Percentiles rank a stretch among this genome's conserved stretches.
phyloP scores from a whole-genome alignment of 2,113 vertebrate genomes.

The Microcebus murinus region DNA sequence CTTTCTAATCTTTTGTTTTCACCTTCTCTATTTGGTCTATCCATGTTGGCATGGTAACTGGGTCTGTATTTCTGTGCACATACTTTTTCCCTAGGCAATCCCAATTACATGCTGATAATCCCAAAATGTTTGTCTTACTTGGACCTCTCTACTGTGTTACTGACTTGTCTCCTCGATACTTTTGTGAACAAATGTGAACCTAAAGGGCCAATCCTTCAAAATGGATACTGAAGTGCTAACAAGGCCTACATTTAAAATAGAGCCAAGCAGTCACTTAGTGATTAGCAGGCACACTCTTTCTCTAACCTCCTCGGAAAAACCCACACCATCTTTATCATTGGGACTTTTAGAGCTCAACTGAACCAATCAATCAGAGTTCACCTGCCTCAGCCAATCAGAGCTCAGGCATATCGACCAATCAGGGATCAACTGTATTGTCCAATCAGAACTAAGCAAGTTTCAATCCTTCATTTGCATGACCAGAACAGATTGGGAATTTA shows the following conservation, averaged over 20 bases:
- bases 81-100: neutral
- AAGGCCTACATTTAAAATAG: neutral
- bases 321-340: neutral
- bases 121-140: neutral
- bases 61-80: neutral
- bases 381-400: neutral
- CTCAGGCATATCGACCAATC: neutral
- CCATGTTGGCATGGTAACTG: neutral
- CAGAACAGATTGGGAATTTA: neutral
- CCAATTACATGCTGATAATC: too few species aligned
- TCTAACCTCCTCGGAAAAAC: neutral
- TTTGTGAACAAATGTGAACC: neutral
- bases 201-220: neutral
- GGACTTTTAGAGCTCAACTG: neutral
- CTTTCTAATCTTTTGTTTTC: neutral
- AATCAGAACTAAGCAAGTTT: neutral
- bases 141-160: neutral
- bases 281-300: neutral
- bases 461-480: neutral
- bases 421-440: neutral
- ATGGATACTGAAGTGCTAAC: neutral
- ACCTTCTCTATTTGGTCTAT: neutral
- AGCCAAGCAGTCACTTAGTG: neutral
- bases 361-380: neutral
- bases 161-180: too few species aligned